Base-by-base conservation (phyloP, 2,113 vertebrate species). In the Craseonycteris thonglongyai region DNA sequence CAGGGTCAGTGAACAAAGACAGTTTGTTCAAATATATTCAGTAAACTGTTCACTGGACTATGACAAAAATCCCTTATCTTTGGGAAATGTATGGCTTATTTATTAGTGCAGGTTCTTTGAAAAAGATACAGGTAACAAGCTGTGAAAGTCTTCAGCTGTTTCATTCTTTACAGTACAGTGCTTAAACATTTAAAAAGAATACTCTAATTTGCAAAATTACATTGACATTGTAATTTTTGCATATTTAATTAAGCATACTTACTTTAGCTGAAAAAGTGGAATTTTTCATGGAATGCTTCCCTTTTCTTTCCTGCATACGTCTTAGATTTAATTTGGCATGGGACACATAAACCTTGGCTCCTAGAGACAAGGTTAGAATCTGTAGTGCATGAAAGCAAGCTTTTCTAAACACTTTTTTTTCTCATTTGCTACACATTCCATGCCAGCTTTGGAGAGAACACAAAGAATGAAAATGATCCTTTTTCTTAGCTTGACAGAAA, bases 311-410 rank as follows among this genome's bases (percentile, higher is more conserved):
- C 93, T 91, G 97, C 97, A 80, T 83, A 95, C 96, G 92, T 97
- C 98, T 98, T 97, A 69, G 65, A 83, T 93, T 98, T 98, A 86
- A 98, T 98, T 97, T 97, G 98, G 97, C 97, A 92, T 93, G 95
- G 97, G 98, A 97, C 84, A 0, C 96, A 95, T 92, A 98, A 97
- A 98, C 98, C 98, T 98, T 98, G 98, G 97, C 96, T 97, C 96
- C 85, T 81, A 87, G 96, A 98, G 96, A 94, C 95, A 98, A 98
- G 98, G 98, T 97, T 85, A 95, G 96, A 97, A 85, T 88, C 95
- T 93, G 94, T 95, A 91, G 96, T 97, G 98, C 97, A 96, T 95
- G 89, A 84, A 90, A 98, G 98, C 75, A 69, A 98, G 96, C 40
- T 95, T 95, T 92, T 97, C 93, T 76, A 26, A 97, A 94, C 83